phyloP scores from a whole-genome alignment of 1,140 invertebrate species.

The Ceratina japonica region DNA sequence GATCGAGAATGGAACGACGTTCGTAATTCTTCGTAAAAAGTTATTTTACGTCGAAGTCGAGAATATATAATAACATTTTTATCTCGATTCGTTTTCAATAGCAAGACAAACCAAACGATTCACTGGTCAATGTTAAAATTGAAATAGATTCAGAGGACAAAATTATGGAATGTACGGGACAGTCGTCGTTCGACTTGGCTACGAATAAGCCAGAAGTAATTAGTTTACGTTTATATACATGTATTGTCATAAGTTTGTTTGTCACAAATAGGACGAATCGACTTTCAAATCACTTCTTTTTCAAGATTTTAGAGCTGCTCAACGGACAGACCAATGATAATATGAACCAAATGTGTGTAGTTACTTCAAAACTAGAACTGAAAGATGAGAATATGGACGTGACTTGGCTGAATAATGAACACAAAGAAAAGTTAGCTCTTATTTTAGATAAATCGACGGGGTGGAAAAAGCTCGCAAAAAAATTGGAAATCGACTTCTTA shows the following conservation, averaged over 20 bases:
- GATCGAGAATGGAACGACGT: conserved; percentile 38
- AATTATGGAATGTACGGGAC: conserved; percentile 54
- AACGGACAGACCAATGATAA: conserved; percentile 7
- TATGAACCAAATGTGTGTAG: neutral
- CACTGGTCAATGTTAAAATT: conserved; percentile 28
- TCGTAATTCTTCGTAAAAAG: conserved; percentile 5
- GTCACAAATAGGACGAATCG: neutral
- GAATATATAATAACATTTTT: neutral
- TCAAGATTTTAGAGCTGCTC: conserved; percentile 63
- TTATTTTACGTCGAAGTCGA: neutral
- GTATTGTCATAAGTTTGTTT: conserved; percentile 6
- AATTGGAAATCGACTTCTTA: conserved; percentile 70
- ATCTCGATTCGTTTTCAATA: conserved; percentile 7
- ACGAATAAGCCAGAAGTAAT: conserved; percentile 71
- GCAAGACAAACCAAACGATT: conserved; percentile 12
- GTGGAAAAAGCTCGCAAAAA: conserved; percentile 72
- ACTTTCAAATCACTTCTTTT: conserved; percentile 21
- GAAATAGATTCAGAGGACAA: conserved; percentile 64
- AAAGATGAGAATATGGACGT: conserved; percentile 21
- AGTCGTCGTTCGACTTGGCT: conserved; percentile 72
- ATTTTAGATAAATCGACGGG: conserved; percentile 71
- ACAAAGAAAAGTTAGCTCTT: conserved; percentile 60
- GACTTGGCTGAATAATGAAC: conserved; percentile 55
- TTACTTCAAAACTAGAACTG: conserved; percentile 56
- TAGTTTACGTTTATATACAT: conserved; percentile 21